phyloP scores from a whole-genome alignment of 1,140 invertebrate species.

The Lordiphosa collinella region DNA sequence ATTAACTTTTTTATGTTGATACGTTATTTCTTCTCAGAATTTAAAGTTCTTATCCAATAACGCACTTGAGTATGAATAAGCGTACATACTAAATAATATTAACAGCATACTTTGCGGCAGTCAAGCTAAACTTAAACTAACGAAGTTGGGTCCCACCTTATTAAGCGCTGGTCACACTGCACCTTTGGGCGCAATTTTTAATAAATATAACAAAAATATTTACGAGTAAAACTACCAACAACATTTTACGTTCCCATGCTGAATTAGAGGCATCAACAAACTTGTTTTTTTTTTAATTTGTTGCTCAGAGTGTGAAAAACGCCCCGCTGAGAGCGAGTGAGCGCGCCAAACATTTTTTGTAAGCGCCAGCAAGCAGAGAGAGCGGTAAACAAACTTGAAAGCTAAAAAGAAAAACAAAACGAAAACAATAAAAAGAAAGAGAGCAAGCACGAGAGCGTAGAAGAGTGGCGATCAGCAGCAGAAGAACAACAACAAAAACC shows the following conservation, averaged over 20 bases:
- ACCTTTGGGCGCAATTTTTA: too few relatives aligned
- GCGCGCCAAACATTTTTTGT: constrained; percentile 37
- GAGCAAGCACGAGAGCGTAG: constrained; percentile 14
- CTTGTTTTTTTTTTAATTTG: constrained; percentile 17
- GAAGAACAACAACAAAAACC: constrained; percentile 28
- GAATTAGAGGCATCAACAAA: constrained; percentile 9
- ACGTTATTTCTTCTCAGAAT: too few relatives aligned
- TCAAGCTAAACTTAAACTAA: neutral
- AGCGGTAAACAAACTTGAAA: constrained; percentile 29
- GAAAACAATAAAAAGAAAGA: neutral
- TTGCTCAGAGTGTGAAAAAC: constrained; percentile 15
- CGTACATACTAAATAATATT: too few relatives aligned
- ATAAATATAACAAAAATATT: too few relatives aligned
- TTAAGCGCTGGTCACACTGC: too few relatives aligned
- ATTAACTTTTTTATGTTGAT: too few relatives aligned
- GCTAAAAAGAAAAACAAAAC: constrained; percentile 15
- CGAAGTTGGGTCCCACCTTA: neutral
- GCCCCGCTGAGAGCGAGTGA: constrained; percentile 22
- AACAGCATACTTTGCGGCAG: constrained; percentile 47
- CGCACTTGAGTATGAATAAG: too few relatives aligned
- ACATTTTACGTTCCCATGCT: constrained; percentile 26
- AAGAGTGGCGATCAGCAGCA: constrained; percentile 12
- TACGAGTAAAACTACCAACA: too few relatives aligned
- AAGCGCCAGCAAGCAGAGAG: constrained; percentile 23
- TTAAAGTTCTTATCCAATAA: too few relatives aligned